Percentiles rank a stretch among this genome's conserved stretches.
Evolutionary conservation across 2,888 invertebrate species (phyloP).

Genomic region (Corbicula japonica): DNA sequence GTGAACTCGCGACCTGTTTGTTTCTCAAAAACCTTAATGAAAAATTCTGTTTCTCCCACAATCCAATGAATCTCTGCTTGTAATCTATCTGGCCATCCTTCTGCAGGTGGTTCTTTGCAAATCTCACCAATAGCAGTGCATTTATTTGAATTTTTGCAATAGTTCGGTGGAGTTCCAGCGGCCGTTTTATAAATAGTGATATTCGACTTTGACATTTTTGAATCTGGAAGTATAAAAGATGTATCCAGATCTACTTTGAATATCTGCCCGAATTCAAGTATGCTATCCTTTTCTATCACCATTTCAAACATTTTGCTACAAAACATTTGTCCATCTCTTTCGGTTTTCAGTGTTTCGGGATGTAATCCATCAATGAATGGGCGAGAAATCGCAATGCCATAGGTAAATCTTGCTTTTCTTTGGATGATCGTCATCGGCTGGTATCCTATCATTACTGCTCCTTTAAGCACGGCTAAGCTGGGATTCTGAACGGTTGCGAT

Average conservation of each 20-base stretch:
- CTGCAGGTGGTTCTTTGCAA: background rate
- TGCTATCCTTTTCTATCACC: background rate
- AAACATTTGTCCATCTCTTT: background rate
- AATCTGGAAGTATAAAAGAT: background rate
- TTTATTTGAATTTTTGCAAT: background rate
- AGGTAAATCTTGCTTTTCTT: background rate
- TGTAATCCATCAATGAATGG: background rate
- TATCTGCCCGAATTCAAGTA: background rate
- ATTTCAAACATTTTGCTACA: background rate
- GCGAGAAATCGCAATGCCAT: background rate
- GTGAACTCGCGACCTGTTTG: no score
- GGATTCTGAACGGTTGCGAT: background rate
- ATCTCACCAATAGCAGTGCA: background rate
- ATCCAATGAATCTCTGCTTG: background rate
- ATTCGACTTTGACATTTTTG: background rate
- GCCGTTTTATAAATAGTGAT: background rate
- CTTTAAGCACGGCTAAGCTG: constrained; percentile 1
- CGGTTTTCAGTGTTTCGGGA: background rate
- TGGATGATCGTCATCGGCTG: background rate
- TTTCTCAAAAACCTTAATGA: no score
- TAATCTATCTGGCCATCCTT: background rate
- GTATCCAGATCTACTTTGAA: background rate
- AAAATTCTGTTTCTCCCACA: background rate
- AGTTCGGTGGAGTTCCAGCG: background rate
- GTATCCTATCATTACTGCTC: background rate